Evolutionary conservation across 1,140 invertebrate species (phyloP), one percentile per base, ranked within the genome.

Genomic region (Pogonus chalceus): DNA sequence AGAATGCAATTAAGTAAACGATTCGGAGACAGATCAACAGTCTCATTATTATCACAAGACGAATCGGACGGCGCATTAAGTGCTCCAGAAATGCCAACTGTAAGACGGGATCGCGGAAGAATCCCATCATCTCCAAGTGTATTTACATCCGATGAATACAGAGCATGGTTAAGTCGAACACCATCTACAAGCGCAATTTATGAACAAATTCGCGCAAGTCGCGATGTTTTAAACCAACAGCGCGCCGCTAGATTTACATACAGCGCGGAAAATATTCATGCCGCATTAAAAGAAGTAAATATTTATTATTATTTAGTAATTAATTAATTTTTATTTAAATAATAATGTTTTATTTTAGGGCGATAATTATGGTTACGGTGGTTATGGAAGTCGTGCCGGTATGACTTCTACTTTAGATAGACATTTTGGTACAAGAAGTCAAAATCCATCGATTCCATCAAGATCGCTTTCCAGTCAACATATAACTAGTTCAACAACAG

Each of bases 181-280:
- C 91, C 92, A 7, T 93, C 90, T 37, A 93, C 91, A 22, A 91
- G 88, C 56, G 92, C 92, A 43, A 85, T 95, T 59, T 93, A 93
- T 68, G 90, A 95, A 65, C 85, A 89, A 62, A 84, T 93, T 61
- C 78, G 88, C 56, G 80, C 85, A 56, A 84, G 82, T 2, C 73
- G 82, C 49, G 81, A 81, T 61, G 74, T 80, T 35, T 66, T 82
- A 26, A 76, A 77, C 60, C 74, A 80, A 61, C 78, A 82, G 57
- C 76, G 83, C 62, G 79, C 81, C 23, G 82, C 83, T 18, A 76
- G 86, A 69, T 91, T 87, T 70, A 92, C 84, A 52, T 92, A 85
- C 69, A 90, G 87, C 62, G 90, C 90, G 16, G 91, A 95, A 72
- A 93, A 93, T 72, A 85, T 92, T 55, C 85, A 88, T 52, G 84